Evolutionary conservation across 2,113 vertebrate genomes (phyloP), one percentile per base, ranked within the genome.

Genomic region (Rhinolophus sinicus): DNA sequence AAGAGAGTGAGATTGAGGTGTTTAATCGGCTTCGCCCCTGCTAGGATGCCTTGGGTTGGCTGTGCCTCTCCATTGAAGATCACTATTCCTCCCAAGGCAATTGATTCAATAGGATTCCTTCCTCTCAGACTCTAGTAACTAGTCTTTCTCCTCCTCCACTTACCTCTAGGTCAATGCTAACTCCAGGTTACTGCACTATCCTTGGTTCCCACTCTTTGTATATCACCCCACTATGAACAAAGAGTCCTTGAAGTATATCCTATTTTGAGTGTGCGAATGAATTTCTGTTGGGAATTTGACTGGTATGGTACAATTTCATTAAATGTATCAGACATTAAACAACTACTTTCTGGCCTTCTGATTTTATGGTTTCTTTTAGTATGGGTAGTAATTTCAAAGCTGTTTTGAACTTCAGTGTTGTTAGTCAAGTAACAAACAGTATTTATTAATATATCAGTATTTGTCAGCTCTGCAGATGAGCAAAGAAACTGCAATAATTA

Each of bases 401-500:
- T 84, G 85, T 90, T 88, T 87, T 95, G 47, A 95, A 90, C 24
- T 93, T 84, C 69, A 91, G 52, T 47, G 24, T 24, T 22, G 21
- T 69, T 95, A 91, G 81, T 86, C 10, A 62, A 62, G 44, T 73
- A 85, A 90, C 9, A 65, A 86, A 54, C 1, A 82, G 33, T 83
- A 90, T 76, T 92, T 83, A 96, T 65, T 93, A 80, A 10, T 8
- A 86, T 82, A 26, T 94, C 85, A 1, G 21, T 54, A 84, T 76
- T 93, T 97, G 90, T 94, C 78, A 94, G 80, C 50, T 88, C 76
- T 76, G 85, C 58, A 97, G 93, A 97, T 96, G 35, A 92, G 19
- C 72, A 97, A 93, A 90, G 54, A 80, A 84, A 87, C 60, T 81
- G 9, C 16, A 93, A 75, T 92, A 76, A 86, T 64, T 92, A 88